Conservation (phyloP, 1,140 invertebrate genomes). For the Pemphigus obesinymphae region DNA sequence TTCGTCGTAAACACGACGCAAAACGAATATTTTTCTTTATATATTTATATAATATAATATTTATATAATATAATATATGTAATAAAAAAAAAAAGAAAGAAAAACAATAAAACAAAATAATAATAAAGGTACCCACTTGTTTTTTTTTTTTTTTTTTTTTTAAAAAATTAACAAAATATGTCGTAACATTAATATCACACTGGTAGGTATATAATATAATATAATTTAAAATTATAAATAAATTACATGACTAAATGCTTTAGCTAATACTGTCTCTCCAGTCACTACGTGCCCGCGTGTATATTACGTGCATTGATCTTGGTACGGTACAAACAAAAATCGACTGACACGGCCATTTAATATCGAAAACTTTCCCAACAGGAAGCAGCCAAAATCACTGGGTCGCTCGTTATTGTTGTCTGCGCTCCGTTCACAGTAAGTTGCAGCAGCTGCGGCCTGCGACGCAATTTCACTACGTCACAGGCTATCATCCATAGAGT, state of each 20-base stretch:
- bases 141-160: too few species aligned
- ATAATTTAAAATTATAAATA: constrained; percentile 31
- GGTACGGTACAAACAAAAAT: neutral
- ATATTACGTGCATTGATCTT: neutral
- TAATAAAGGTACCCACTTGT: constrained; percentile 6
- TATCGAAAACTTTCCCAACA: neutral
- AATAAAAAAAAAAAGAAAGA: too few species aligned
- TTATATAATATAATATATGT: too few species aligned
- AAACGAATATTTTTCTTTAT: neutral
- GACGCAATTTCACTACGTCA: constrained; percentile 29
- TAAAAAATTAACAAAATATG: constrained; percentile 31
- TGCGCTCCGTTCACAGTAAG: neutral
- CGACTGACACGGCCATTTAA: constrained; percentile 29
- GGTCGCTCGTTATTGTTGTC: neutral
- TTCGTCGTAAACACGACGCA: neutral
- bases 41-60: too few species aligned
- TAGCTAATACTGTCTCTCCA: constrained; percentile 32
- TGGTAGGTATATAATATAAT: constrained; percentile 1
- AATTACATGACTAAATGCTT: constrained; percentile 40
- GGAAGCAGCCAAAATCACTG: neutral
- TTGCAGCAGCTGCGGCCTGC: neutral
- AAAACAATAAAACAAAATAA: neutral
- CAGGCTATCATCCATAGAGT: neutral
- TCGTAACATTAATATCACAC: constrained; percentile 41
- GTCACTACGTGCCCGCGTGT: constrained; percentile 26